Percentiles rank a stretch among this genome's conserved stretches.
phyloP scores from a whole-genome alignment of 2,888 invertebrate species.

The Acanthococcus lagerstroemiae region DNA sequence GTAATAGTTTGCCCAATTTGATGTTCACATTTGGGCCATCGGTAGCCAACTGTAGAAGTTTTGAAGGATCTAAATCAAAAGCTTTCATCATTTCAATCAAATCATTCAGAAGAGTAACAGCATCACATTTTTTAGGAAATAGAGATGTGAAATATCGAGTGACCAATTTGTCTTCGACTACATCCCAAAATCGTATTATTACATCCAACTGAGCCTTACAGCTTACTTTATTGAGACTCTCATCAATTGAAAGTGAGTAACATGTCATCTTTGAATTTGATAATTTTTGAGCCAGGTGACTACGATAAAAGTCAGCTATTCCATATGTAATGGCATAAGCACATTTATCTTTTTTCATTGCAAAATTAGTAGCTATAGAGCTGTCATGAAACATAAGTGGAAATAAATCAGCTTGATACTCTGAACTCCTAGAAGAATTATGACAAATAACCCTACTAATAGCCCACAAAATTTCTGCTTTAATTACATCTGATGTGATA shows the following conservation, averaged over 20 bases:
- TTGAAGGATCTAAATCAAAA: slow-evolving; percentile 23
- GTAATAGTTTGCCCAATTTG: slow-evolving; percentile 16
- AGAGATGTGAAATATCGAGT: slow-evolving; percentile 34
- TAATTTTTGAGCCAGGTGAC: slow-evolving; percentile 17
- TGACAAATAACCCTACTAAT: not conserved
- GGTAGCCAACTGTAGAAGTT: slow-evolving; percentile 33
- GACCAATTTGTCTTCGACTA: slow-evolving; percentile 28
- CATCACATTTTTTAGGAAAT: slow-evolving; percentile 33
- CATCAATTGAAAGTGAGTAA: slow-evolving; percentile 30
- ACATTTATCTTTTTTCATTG: slow-evolving; percentile 34
- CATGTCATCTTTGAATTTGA: not conserved
- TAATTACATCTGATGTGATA: not conserved
- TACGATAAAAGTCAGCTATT: slow-evolving; percentile 33
- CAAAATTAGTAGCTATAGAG: slow-evolving; percentile 33
- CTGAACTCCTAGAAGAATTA: not conserved
- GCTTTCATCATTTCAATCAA: not conserved
- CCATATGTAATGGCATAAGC: slow-evolving; percentile 34
- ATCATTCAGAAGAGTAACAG: slow-evolving; percentile 31
- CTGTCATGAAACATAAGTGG: slow-evolving; percentile 34
- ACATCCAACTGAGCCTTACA: slow-evolving; percentile 36
- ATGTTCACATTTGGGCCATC: slow-evolving; percentile 33
- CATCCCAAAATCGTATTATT: slow-evolving; percentile 33
- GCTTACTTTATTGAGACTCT: slow-evolving; percentile 35
- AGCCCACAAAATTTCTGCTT: not conserved
- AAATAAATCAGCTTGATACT: not conserved